A percentile compares a stretch with the other conserved stretches of the same genome.
These are phyloP conservation scores for Tinea semifulvella DNA, from an alignment of 2,888 invertebrate species.

Conservation along the genomic window DNA sequence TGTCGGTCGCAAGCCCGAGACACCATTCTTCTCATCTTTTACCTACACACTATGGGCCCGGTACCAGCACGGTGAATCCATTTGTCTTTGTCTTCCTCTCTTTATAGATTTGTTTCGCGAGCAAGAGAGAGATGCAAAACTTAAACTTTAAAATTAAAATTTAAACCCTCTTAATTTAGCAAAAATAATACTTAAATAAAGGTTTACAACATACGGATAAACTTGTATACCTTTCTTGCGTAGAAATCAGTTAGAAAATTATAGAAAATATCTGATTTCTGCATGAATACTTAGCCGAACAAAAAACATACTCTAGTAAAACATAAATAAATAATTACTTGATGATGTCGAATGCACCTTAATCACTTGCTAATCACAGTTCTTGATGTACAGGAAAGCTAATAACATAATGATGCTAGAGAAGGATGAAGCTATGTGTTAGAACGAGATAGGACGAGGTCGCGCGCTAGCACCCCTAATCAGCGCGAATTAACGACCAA, in stretches of 20 bases:
- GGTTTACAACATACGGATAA: too few relatives aligned
- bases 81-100: too few relatives aligned
- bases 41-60: too few relatives aligned
- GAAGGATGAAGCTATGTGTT: constrained; percentile 26
- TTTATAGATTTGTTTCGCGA: too few relatives aligned
- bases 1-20: too few relatives aligned
- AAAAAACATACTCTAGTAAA: constrained; percentile 52
- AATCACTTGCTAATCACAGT: constrained; percentile 62
- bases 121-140: too few relatives aligned
- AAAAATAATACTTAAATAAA: too few relatives aligned
- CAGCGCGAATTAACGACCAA: constrained; percentile 16
- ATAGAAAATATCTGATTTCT: too few relatives aligned
- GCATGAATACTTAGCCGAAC: constrained; percentile 30
- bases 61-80: too few relatives aligned
- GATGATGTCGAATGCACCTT: constrained; percentile 61
- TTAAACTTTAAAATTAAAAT: background rate
- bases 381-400: constrained; percentile 42
- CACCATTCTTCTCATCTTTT: too few relatives aligned
- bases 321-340: constrained; percentile 65
- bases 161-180: background rate
- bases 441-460: constrained; percentile 21
- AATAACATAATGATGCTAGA: constrained; percentile 57
- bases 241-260: too few relatives aligned
- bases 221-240: too few relatives aligned
- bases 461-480: constrained; percentile 12